Evolutionary conservation across 2,797 vertebrate species (phyloP).

Genomic region (Sebastes hubbsi): DNA sequence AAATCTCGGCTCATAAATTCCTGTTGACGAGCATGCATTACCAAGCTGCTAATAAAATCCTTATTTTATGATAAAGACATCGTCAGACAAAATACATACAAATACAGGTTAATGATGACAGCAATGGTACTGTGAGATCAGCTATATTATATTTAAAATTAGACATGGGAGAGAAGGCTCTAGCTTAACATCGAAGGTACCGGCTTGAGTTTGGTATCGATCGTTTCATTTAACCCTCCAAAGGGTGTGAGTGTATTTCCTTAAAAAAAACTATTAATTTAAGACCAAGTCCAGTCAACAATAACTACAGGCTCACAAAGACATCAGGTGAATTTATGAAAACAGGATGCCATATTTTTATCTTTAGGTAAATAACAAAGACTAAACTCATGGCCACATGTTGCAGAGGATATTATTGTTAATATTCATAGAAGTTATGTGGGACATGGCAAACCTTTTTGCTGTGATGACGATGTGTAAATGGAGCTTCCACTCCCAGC

Average conservation of each 20-base stretch:
- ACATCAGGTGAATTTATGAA: background rate
- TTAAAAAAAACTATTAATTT: background rate
- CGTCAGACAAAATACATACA: background rate
- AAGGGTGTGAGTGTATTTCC: accelerated
- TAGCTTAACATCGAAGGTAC: background rate
- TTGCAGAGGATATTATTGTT: background rate
- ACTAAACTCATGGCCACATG: background rate
- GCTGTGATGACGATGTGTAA: background rate
- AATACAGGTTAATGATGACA: background rate
- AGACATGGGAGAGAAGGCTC: background rate
- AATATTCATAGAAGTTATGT: background rate
- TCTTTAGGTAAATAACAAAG: background rate
- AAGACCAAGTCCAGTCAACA: too few relatives aligned
- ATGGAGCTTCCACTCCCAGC: background rate
- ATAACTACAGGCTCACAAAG: background rate
- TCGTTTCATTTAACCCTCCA: background rate
- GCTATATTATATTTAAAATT: background rate
- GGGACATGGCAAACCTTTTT: background rate
- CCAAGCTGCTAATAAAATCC: background rate
- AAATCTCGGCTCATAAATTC: background rate
- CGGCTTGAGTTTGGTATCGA: too few relatives aligned
- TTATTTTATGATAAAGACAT: background rate
- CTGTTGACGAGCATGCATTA: background rate
- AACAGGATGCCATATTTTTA: background rate
- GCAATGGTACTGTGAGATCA: background rate